Evolutionary conservation across 1,140 invertebrate species (phyloP).

Genomic region (Zaprionus ghesquierei): DNA sequence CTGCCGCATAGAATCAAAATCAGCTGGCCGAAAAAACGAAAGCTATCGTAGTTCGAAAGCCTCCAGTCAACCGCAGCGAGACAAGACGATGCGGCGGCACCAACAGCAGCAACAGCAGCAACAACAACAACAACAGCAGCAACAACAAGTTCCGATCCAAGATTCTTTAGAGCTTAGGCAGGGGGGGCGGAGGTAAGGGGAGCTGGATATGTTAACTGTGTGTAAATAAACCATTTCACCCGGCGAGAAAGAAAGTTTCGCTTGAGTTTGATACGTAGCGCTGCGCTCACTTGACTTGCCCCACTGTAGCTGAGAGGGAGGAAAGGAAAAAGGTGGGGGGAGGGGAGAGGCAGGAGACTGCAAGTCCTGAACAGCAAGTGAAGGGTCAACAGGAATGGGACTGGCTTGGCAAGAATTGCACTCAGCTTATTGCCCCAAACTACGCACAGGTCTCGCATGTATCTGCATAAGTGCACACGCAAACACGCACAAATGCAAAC

Average conservation of each 20-base stretch:
- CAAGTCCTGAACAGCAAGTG: constrained; percentile 1
- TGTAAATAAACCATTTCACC: constrained; percentile 48
- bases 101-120: background rate
- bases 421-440: constrained; percentile 45
- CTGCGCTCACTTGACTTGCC: background rate
- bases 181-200: background rate
- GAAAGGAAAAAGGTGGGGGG: background rate
- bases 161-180: constrained; percentile 50
- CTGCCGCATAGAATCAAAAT: constrained; percentile 46
- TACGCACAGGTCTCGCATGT: constrained; percentile 37
- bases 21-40: constrained; percentile 68
- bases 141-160: constrained; percentile 21
- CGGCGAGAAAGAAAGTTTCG: constrained; percentile 65
- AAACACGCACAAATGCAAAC: background rate
- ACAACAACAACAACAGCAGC: background rate
- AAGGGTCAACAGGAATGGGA: background rate
- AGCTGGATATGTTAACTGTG: constrained; percentile 11
- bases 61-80: constrained; percentile 19
- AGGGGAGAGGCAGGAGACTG: background rate
- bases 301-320: background rate
- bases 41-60: constrained; percentile 57
- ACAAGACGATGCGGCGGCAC: background rate
- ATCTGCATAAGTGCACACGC: constrained; percentile 8
- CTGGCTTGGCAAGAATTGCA: constrained; percentile 75
- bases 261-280: constrained; percentile 2